Conservation (phyloP, 1,140 invertebrate genomes). For the Hesperophylax magnus region DNA sequence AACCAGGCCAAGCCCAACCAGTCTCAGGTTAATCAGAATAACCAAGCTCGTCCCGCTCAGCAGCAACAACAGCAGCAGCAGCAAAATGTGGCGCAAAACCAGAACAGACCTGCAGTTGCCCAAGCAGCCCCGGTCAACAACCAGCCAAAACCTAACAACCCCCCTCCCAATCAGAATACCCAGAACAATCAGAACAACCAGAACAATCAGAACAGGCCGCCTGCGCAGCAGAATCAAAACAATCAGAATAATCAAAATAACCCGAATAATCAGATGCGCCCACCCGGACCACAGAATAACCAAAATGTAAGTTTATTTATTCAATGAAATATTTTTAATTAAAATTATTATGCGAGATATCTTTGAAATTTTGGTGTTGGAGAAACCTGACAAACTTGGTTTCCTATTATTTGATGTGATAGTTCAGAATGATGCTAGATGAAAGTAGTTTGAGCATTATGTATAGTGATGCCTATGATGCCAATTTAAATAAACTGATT, state of each 20-base stretch:
- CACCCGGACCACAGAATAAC: constrained; percentile 24
- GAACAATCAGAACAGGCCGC: neutral
- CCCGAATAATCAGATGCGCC: constrained; percentile 29
- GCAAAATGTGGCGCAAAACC: constrained; percentile 27
- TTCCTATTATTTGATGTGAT: neutral
- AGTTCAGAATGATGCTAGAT: constrained; percentile 37
- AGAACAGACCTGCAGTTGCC: neutral
- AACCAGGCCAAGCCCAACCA: constrained; percentile 41
- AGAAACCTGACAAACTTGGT: neutral
- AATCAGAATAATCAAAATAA: constrained; percentile 13
- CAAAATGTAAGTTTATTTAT: constrained; percentile 33
- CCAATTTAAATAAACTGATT: constrained; percentile 14
- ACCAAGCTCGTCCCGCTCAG: neutral
- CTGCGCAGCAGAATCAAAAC: neutral
- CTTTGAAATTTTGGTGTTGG: neutral
- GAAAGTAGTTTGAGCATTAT: constrained; percentile 45
- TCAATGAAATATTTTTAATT: neutral
- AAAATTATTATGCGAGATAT: neutral
- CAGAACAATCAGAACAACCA: neutral
- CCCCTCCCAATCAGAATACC: neutral
- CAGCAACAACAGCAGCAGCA: constrained; percentile 33
- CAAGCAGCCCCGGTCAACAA: no score
- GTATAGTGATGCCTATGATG: constrained; percentile 10
- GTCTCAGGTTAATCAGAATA: neutral
- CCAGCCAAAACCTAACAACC: neutral